Base-by-base conservation (phyloP, 2,888 invertebrate genomes). In the Heteromyza rotundicornis region DNA sequence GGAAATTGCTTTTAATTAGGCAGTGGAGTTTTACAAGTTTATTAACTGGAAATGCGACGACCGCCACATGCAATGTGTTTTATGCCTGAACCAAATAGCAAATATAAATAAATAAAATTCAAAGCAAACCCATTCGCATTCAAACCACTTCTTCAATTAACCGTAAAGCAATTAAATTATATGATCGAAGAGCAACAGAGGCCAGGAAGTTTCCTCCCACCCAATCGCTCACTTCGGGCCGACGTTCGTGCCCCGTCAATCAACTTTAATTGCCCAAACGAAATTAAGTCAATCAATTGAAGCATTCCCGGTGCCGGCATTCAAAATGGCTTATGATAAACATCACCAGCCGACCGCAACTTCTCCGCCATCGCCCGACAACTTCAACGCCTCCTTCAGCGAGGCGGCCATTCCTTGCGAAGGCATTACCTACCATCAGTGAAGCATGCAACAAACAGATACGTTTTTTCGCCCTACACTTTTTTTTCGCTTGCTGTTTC, bases 261-360 rank as follows among this genome's bases (percentile, higher is more conserved):
- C 20, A 47, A 47, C 5, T 47, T 74, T 74, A 74, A 74, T 74
- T 75, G 74, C 72, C 70, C 66, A 66, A 74, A 74, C 35, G 51
- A 60, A 51, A 60, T 60, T 56, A 56, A 76, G 72, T 73, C 76
- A 74, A 76, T 76, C 74, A 74, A 75, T 75, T 73, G 74, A 71
- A 68, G 68, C 59, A 57, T 64, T 69, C 66, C 60, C 71, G 66
- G 63, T 55, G 52, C 17, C 52, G 14, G 27, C 27, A 51, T 51
- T 27, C 36, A 27, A 52, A 52, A 32, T 32, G 27, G 52, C 54
- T 54, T 54, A 36, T 54, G 54, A 35, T 36, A 54, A 54, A 54
- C 36, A 54, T 54, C 36, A 36, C 14, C 35, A 12, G 8, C 35
- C 23, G n/a, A 53, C 12, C 54, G 36, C 20, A 47, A 19, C 17